phyloP scores from a whole-genome alignment of 2,797 vertebrate species.

The Paratrypauchen microcephalus region DNA sequence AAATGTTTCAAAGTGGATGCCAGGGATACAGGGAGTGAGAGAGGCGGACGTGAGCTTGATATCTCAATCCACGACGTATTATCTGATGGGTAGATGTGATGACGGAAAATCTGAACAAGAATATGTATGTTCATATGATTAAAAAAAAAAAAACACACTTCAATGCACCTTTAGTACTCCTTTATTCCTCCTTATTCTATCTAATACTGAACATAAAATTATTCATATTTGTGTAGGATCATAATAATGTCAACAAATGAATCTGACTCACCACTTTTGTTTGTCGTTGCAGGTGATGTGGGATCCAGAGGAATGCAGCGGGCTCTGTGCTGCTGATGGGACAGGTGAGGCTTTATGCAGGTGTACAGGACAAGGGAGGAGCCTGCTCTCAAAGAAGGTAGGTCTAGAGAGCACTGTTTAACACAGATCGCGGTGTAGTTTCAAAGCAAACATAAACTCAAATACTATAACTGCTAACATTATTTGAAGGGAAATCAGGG shows the following conservation, averaged over 20 bases:
- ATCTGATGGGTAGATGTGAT: constrained; percentile 14
- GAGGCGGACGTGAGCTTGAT: constrained; percentile 3
- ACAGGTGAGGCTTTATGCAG: constrained; percentile 69
- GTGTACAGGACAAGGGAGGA: constrained; percentile 59
- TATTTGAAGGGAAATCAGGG: too few species aligned
- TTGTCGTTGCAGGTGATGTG: constrained; percentile 19
- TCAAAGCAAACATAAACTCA: neutral
- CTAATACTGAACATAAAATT: neutral
- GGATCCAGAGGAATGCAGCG: constrained; percentile 34
- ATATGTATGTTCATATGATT: neutral
- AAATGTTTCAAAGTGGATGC: constrained; percentile 66
- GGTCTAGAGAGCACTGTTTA: constrained; percentile 14
- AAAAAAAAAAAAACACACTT: too few species aligned
- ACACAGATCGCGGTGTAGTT: neutral
- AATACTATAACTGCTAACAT: neutral
- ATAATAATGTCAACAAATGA: neutral
- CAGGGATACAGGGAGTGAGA: constrained; percentile 40
- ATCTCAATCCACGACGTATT: constrained; percentile 1
- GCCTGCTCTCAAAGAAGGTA: constrained; percentile 27
- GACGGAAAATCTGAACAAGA: constrained; percentile 14
- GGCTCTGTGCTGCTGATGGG: constrained; percentile 50
- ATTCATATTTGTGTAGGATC: neutral
- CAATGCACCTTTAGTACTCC: neutral
- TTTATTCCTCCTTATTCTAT: neutral
- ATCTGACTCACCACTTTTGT: constrained; percentile 54